Evolutionary conservation across 2,888 invertebrate genomes (phyloP).

Genomic region (Dolichomitus sp.): DNA sequence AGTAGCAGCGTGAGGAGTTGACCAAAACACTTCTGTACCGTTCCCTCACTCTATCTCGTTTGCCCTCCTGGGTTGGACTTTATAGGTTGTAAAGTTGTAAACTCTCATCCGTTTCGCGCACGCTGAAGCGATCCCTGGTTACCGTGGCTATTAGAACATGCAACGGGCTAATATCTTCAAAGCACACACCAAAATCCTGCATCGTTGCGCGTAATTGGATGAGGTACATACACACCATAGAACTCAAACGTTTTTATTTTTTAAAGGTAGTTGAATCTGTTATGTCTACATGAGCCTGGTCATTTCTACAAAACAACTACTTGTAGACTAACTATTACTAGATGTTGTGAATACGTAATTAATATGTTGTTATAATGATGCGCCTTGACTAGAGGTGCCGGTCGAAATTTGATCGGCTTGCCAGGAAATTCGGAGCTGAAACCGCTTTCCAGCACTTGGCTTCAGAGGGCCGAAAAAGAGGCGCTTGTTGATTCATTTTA

Average conservation of each 20-base stretch:
- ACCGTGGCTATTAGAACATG: constrained; percentile 73
- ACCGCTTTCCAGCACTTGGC: no score
- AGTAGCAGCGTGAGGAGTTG: constrained; percentile 66
- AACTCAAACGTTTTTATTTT: background rate
- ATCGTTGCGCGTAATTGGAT: constrained; percentile 63
- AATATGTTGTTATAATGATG: no score
- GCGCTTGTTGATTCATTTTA: no score
- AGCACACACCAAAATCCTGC: constrained; percentile 60
- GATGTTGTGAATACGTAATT: background rate
- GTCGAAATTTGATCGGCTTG: no score
- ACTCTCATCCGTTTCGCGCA: constrained; percentile 69
- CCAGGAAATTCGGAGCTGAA: no score
- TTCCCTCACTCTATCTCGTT: constrained; percentile 10
- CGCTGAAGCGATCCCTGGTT: constrained; percentile 70
- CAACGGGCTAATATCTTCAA: constrained; percentile 71
- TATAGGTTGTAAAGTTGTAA: constrained; percentile 81
- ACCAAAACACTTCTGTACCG: constrained; percentile 71
- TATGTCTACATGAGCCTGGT: background rate
- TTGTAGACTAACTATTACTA: background rate
- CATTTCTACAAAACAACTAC: background rate
- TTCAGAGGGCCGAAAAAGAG: no score
- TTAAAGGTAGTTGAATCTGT: background rate
- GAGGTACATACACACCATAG: constrained; percentile 18
- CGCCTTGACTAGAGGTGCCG: no score
- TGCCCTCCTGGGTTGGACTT: constrained; percentile 65